A percentile compares a stretch with the other conserved stretches of the same genome.
Conservation (phyloP, 2,797 vertebrate species). For the Apogon talboti region DNA sequence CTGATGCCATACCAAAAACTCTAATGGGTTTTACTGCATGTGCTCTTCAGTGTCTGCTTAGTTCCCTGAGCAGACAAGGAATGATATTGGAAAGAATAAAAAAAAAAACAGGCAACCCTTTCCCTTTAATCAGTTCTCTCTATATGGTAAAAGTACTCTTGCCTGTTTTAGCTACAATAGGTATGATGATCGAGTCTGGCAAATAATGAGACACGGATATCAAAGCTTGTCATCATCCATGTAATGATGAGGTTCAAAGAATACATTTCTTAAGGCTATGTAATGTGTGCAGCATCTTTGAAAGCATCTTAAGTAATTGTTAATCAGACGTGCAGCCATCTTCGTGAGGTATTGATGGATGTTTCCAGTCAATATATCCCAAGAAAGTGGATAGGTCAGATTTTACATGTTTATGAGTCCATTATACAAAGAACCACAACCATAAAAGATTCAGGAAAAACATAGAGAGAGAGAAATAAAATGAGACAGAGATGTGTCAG, state of each 20-base stretch:
- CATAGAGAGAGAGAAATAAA: not conserved
- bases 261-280: conserved; percentile 10
- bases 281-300: conserved; percentile 9
- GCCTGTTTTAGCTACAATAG: not conserved
- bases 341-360: conserved; percentile 11
- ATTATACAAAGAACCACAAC: conserved; percentile 36
- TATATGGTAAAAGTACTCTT: not conserved
- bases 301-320: conserved; percentile 3
- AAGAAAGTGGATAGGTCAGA: conserved; percentile 7
- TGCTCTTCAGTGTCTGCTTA: not conserved
- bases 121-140: not conserved
- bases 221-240: conserved; percentile 8
- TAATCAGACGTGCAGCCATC: not conserved
- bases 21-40: conserved; percentile 22
- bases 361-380: conserved; percentile 32
- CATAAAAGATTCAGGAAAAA: conserved; percentile 10
- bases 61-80: not conserved
- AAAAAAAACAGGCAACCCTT: not conserved
- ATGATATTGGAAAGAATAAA: not conserved
- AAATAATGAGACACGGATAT: conserved; percentile 15
- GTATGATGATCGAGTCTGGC: conserved; percentile 5
- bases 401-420: conserved; percentile 30
- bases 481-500: not conserved
- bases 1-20: conserved; percentile 12
- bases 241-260: not conserved